Evolutionary conservation across 1,140 invertebrate species (phyloP), one percentile per base, ranked within the genome.

Genomic region (Cardiocondyla obscurior): DNA sequence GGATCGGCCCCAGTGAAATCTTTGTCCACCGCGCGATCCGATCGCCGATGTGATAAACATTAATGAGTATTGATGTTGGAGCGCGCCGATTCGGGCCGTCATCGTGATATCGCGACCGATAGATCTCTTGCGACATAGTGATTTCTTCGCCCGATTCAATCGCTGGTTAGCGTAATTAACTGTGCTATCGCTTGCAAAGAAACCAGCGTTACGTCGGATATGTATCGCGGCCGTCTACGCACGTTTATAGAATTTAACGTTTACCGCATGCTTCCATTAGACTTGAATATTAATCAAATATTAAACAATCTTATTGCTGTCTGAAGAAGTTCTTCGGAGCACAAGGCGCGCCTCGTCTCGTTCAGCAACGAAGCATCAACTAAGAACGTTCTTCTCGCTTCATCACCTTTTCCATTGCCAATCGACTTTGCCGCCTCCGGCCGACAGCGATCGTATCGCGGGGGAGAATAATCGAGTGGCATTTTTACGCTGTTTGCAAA

Each of bases 1-100:
- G 82, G 70, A 12, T 69, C 74, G 62, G 74, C 46, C 25, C 85
- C 85, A 86, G 51, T 82, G 76, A 85, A 84, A 90, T 89, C 86
- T 90, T 86, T 87, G 82, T 85, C 64, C 72, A 70, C 58, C 25
- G 72, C 70, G 64, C 85, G 82, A 83, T 86, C 85, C 79, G 86
- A 85, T 81, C 74, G 76, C 82, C 76, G 86, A 85, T 88, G 86
- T 81, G 85, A 85, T 85, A 85, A 85, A 86, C 85, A 81, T 85
- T 89, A 91, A 91, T 88, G 85, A 89, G 90, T 88, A 86, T 85
- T 82, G 83, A 89, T 91, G 84, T 81, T 60, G 73, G 58, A 53
- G 46, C 60, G 46, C 60, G 69, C 57, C 81, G 74, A 83, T 84
- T 73, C 76, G 25, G 62, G 73, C 82, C 77, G 70, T 81, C 81